Conservation (phyloP, 2,113 vertebrate genomes). For the Bufo gargarizans region DNA sequence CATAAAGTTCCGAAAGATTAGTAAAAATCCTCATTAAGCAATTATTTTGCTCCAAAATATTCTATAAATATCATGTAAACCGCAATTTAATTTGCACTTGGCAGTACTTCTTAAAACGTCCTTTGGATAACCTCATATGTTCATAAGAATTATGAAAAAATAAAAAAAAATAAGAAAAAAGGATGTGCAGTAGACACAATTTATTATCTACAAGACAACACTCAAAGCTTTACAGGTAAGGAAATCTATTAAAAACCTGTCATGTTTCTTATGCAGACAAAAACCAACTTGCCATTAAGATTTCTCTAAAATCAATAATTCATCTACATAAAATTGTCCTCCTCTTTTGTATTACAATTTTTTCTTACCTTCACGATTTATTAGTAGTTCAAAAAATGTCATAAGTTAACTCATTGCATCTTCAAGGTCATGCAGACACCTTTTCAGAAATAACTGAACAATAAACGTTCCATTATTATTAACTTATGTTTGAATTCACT, state of each 20-base stretch:
- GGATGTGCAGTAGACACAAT: not conserved
- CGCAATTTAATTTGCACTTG: not conserved
- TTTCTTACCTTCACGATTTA: constrained; percentile 19
- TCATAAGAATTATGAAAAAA: constrained; percentile 16
- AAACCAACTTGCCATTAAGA: constrained; percentile 33
- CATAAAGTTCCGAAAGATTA: not conserved
- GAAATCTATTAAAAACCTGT: constrained; percentile 18
- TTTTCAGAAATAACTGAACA: not conserved
- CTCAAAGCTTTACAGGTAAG: constrained; percentile 1
- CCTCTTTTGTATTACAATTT: constrained; percentile 11
- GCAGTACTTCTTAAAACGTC: not conserved
- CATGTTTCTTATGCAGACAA: constrained; percentile 4
- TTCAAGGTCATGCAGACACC: constrained; percentile 5
- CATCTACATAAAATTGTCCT: constrained; percentile 32
- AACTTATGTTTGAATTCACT: constrained; percentile 20
- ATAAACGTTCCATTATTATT: constrained; percentile 21
- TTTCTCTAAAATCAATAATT: constrained; percentile 41
- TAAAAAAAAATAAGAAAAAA: not conserved
- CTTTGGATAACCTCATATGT: constrained; percentile 5
- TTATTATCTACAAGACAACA: not conserved
- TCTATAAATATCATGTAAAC: not conserved
- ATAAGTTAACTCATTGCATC: not conserved
- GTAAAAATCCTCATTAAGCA: not conserved
- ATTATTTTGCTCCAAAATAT: not conserved
- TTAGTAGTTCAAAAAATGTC: not conserved